Base-by-base conservation (phyloP, 2,888 invertebrate species). In the Noctua pronuba region DNA sequence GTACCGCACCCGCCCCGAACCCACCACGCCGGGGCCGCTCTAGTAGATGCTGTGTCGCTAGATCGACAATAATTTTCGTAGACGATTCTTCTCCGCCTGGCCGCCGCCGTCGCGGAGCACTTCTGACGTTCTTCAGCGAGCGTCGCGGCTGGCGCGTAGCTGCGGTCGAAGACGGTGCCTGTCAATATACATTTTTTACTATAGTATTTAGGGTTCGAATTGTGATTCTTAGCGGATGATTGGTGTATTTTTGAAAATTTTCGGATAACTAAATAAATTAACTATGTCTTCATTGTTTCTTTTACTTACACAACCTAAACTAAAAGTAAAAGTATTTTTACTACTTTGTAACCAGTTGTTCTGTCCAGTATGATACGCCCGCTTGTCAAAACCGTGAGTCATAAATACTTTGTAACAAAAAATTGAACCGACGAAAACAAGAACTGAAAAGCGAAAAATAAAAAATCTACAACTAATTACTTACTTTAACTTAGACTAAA, bases 21-120 rank as follows among this genome's bases (percentile, higher is more conserved):
- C 44, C 68, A 10, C 41, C 7, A 31, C 64, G n/a, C 72, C 76
- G 35, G 86, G 89, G 75, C 76, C 77, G 71, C 73, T 79, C 80
- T 83, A 69, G 82, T 75, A 31, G 75, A 41, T 73, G 44, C 55
- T 31, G 65, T 75, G 83, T 84, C 89, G 83, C 85, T 87, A 89
- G 89, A 88, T 88, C 90, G 95, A 95, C 95, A 95, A 95, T 95
- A 95, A 95, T 95, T 94, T 94, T 93, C 81, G 92, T 94, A 94
- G 93, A 88, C 72, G 73, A 75, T 69, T 84, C 86, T 88, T 80
- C 75, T 80, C 68, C 76, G 75, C 80, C 70, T 67, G 65, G 77
- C 71, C 74, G 76, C 72, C 64, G 73, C 49, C 64, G 73, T 41
- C 64, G 44, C 82, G 31, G 2, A 18, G 5, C n/a, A 7, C 24